Base-by-base conservation (phyloP, 2,797 vertebrate genomes). In the Enteromius fasciolatus region DNA sequence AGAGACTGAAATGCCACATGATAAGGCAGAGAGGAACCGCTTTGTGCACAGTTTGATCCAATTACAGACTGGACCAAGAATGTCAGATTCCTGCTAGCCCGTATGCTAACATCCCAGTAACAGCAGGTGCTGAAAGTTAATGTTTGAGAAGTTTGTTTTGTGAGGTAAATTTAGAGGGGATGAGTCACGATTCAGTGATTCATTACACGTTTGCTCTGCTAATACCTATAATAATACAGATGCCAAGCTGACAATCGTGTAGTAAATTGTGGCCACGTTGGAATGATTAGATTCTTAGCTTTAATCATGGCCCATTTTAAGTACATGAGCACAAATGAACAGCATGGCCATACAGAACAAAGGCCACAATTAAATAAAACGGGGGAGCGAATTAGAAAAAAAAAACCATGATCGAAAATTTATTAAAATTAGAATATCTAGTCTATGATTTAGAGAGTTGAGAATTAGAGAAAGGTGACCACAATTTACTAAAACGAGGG, bases 21-120 rank as follows among this genome's bases (percentile, higher is more conserved):
- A 84, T 67, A 61, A 68, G n/a, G 59, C 72, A 25, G 31, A 59
- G 77, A 79, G 59, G 66, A 81, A 77, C 6, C 41, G 64, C 66
- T 81, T 83, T 78, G 46, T 44, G 80, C 76, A 75, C 80, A 63
- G 48, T 86, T 76, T 82, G 81, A 83, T 80, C 52, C 63, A 81
- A 81, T 84, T 85, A 78, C 74, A 70, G 76, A 17, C 41, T 52
- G 74, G 64, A 50, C 28, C 64, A 80, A 44, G 17, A 61, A 81
- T 50, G 78, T 76, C 77, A 83, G 76, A 84, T 54, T 57, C 44
- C 77, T 48, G 73, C 8, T 11, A 52, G 57, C 64, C 52, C 18
- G 64, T 70, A 80, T 50, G 44, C 68, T 80, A 82, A 81, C 25
- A 52, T 31, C 73, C 52, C 41, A 66, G 28, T 15, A 50, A 36